These are phyloP conservation scores for Neoaliturus tenellus DNA, from an alignment of 2,888 invertebrate species.

Conservation along the genomic window DNA sequence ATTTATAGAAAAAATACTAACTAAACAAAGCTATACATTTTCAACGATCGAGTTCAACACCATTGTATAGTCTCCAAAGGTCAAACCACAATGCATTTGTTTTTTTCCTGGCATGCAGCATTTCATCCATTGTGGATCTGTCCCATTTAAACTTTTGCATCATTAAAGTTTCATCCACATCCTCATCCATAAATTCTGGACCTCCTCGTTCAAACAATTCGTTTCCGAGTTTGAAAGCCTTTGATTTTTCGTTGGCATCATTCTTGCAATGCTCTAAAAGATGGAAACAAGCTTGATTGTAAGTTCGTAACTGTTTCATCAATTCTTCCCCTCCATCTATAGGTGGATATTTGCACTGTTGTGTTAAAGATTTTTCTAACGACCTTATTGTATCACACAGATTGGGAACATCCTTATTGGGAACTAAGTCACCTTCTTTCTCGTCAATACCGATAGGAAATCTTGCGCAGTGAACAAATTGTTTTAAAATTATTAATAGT, in stretches of 20 bases:
- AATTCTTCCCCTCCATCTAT: background rate
- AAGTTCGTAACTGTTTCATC: conserved; percentile 2
- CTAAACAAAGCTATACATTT: too few species aligned
- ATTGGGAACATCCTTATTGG: background rate
- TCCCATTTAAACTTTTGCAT: background rate
- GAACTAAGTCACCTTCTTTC: conserved; percentile 19
- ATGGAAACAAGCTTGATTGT: conserved; percentile 1
- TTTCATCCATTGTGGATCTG: background rate
- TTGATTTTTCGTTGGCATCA: background rate
- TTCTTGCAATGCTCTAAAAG: background rate
- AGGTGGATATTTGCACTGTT: background rate
- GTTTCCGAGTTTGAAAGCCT: background rate
- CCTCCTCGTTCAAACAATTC: too few species aligned
- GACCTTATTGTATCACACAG: conserved; percentile 13
- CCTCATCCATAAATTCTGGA: too few species aligned
- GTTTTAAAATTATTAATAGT: background rate
- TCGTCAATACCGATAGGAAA: background rate
- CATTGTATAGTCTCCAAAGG: background rate
- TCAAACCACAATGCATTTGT: conserved; percentile 10
- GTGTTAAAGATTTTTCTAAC: background rate
- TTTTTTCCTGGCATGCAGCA: conserved; percentile 1
- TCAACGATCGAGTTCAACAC: too few species aligned
- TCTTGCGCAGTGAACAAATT: background rate
- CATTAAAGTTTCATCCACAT: too few species aligned
- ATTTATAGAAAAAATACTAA: too few species aligned